Evolutionary conservation across 2,113 vertebrate genomes (phyloP), one percentile per base, ranked within the genome.

Genomic region (Archilochus colubris): DNA sequence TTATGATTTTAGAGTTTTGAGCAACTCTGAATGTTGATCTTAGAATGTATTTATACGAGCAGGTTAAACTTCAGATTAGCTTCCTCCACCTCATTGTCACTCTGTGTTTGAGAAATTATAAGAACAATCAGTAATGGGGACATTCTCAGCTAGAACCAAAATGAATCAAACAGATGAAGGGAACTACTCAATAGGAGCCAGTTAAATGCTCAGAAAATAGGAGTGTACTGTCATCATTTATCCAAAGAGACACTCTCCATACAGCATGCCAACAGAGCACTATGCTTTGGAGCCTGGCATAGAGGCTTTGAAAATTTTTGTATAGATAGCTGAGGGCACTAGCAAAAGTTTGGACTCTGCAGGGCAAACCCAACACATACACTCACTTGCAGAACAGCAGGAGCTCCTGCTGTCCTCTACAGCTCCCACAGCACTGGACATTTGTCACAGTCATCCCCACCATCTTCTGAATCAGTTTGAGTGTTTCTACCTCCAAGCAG

Each of bases 201-300:
- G 97, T 96, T 98, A 97, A 98, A 98, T 98, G 98, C 74, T 98
- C 92, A 98, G 98, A 98, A 94, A 97, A 98, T 98, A 96, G 94
- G 96, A 95, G 33, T n/a, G 85, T 95, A 48, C 92, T 92, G 85
- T 94, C 95, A 97, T 98, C 94, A 97, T 97, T 98, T 97, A 97
- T 78, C 36, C 64, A 5, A 69, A 89, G 91, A 97, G 97, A 97
- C 96, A 96, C 77, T 91, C 94, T 97, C 92, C 44, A 92, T 89
- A 94, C 44, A 94, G 82, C 91, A 97, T 93, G 96, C 95, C 92
- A 97, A 91, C 86, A 77, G n/a, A 83, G 69, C 10, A 69, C 79
- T 74, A 62, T 5, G 5, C 6, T 70, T 94, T 88, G 68, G 83
- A 91, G 95, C 76, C 68, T 70, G 90, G 58, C 2, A 0, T 25